Percentiles rank a stretch among this genome's conserved stretches.
Conservation (phyloP, 1,140 invertebrate species). For the Rhopalosiphum maidis region DNA sequence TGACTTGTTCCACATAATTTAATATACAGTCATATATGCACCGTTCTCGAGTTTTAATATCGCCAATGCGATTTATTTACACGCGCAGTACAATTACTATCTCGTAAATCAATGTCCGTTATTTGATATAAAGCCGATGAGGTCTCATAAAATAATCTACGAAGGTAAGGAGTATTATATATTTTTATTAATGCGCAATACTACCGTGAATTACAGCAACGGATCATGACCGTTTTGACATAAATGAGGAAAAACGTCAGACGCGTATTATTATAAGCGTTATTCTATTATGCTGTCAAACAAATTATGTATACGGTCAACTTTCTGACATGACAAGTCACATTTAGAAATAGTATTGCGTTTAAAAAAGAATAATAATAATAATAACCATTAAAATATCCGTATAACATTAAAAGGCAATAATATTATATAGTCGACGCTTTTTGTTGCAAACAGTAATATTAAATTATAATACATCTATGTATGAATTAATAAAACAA, state of each 20-base stretch:
- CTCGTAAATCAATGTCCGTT: slow-evolving; percentile 31
- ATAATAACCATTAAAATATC: neutral
- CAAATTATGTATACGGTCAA: neutral
- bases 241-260: slow-evolving; percentile 20
- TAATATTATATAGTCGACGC: neutral
- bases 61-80: slow-evolving; percentile 15
- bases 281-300: slow-evolving; percentile 13
- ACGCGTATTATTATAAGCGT: neutral
- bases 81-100: neutral
- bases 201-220: neutral
- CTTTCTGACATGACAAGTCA: neutral
- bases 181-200: slow-evolving; percentile 17
- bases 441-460: neutral
- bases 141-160: neutral
- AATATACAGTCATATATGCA: slow-evolving; percentile 19
- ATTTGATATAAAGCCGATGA: neutral
- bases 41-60: slow-evolving; percentile 34
- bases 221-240: neutral
- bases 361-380: neutral
- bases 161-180: slow-evolving; percentile 15
- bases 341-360: neutral
- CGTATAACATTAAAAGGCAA: neutral
- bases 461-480: neutral
- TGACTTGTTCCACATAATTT: slow-evolving; percentile 18
- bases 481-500: neutral